Conservation (phyloP, 2,888 invertebrate genomes). For the Cantharis rustica region DNA sequence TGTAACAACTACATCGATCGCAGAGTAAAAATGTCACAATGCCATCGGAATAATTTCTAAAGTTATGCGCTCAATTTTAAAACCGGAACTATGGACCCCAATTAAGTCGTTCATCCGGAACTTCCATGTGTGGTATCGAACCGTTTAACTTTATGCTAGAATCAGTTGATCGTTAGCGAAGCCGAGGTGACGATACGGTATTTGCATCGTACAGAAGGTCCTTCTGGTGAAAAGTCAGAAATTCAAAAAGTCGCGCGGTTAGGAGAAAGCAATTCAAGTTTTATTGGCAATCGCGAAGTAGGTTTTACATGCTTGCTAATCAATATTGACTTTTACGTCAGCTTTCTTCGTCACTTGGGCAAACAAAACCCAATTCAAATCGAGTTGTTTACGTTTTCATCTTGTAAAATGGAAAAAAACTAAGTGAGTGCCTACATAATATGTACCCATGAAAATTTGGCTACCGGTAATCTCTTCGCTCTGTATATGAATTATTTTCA, state of each 20-base stretch:
- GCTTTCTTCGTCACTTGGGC: neutral
- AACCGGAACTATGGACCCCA: slow-evolving; percentile 34
- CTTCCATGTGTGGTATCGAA: neutral
- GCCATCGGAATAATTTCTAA: neutral
- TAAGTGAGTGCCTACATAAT: too few species aligned
- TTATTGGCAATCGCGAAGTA: neutral
- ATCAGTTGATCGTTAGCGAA: neutral
- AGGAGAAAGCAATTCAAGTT: neutral
- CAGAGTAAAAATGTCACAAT: neutral
- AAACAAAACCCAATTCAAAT: neutral
- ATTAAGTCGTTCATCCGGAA: neutral
- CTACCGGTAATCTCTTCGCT: neutral
- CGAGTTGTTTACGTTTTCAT: neutral
- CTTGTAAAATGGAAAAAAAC: neutral
- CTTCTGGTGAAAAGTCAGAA: neutral
- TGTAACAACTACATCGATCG: neutral
- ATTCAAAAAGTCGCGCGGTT: neutral
- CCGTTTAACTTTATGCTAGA: neutral
- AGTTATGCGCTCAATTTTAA: slow-evolving; percentile 8
- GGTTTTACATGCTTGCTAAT: neutral
- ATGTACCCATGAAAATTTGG: too few species aligned
- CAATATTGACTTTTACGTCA: neutral
- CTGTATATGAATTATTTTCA: neutral
- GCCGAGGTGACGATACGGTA: neutral
- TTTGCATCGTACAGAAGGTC: neutral